phyloP scores from a whole-genome alignment of 2,888 invertebrate genomes.

The Protophormia terraenovae region DNA sequence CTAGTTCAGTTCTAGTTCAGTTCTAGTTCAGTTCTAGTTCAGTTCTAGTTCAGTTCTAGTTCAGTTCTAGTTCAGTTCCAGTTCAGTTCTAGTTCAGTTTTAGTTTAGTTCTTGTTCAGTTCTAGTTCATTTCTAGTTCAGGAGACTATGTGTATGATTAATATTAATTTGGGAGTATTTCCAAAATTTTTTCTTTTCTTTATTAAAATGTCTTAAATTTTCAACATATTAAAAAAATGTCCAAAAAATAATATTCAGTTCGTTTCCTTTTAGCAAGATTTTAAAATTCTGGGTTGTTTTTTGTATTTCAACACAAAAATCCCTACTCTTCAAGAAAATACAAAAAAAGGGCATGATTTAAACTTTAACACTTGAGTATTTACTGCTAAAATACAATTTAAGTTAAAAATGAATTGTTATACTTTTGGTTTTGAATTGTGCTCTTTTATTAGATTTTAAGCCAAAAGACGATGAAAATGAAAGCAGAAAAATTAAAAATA shows the following conservation, averaged over 20 bases:
- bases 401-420: conserved; percentile 9
- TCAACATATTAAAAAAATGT: no score
- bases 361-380: conserved; percentile 13
- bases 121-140: not conserved
- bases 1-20: not conserved
- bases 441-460: conserved; percentile 12
- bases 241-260: no score
- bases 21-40: not conserved
- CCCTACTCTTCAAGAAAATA: no score
- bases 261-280: no score
- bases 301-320: no score
- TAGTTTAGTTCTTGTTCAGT: not conserved
- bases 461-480: not conserved
- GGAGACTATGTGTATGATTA: no score
- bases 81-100: not conserved
- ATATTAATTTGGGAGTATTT: no score
- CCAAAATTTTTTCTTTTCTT: no score
- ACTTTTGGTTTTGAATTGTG: not conserved
- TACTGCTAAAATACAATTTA: not conserved
- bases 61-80: not conserved
- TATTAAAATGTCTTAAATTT: no score
- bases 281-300: no score
- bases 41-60: not conserved
- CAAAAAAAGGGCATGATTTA: not conserved
- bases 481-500: not conserved